Evolutionary conservation across 2,113 vertebrate genomes (phyloP).

Genomic region (Oryzias javanicus): DNA sequence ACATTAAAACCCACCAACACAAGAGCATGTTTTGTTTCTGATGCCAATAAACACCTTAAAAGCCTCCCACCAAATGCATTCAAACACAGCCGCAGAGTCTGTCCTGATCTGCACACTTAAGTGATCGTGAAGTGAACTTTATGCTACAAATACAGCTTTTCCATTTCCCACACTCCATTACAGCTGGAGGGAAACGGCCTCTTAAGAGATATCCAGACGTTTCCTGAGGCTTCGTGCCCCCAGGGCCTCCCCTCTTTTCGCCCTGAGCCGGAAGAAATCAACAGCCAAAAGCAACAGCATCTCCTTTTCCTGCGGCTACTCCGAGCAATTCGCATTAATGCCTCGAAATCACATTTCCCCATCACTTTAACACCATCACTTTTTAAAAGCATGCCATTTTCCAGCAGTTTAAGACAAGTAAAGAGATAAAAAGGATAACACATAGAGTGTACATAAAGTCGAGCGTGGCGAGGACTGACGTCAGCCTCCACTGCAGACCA

Average conservation of each 20-base stretch:
- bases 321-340: conserved; percentile 70
- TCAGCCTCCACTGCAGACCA: not conserved
- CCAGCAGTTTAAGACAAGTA: conserved; percentile 66
- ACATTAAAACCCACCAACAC: not conserved
- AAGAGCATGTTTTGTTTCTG: conserved; percentile 2
- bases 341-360: conserved; percentile 76
- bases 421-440: conserved; percentile 57
- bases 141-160: conserved; percentile 66
- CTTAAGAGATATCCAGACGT: conserved; percentile 75
- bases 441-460: conserved; percentile 9
- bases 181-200: conserved; percentile 65
- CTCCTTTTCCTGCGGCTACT: conserved; percentile 57
- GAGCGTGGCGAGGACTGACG: not conserved
- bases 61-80: not conserved
- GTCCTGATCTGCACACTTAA: conserved; percentile 50
- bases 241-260: conserved; percentile 62
- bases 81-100: conserved; percentile 18
- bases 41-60: conserved; percentile 13
- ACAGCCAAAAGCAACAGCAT: conserved; percentile 54
- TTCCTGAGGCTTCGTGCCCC: conserved; percentile 72
- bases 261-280: conserved; percentile 68
- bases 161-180: conserved; percentile 77
- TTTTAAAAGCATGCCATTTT: conserved; percentile 74
- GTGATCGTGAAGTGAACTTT: conserved; percentile 68
- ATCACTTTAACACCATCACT: conserved; percentile 71